These are phyloP conservation scores for Andrena bicolor DNA, from an alignment of 2,888 invertebrate genomes.

Conservation along the genomic window DNA sequence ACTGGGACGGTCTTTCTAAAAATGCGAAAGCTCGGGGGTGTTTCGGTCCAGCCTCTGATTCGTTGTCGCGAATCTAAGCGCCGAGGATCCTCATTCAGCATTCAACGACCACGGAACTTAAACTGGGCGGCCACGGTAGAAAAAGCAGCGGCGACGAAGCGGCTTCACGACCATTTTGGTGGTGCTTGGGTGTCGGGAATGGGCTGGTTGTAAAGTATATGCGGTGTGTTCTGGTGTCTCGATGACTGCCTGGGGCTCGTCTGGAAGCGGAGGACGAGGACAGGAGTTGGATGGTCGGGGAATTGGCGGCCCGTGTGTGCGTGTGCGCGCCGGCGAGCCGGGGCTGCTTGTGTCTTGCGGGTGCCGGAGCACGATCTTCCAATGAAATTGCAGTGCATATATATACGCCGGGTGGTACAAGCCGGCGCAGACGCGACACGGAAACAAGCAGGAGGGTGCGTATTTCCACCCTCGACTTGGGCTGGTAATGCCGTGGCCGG, in stretches of 20 bases:
- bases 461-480: constrained; percentile 73
- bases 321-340: constrained; percentile 2
- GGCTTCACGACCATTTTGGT: constrained; percentile 66
- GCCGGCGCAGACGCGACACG: constrained; percentile 74
- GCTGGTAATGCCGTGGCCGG: constrained; percentile 77
- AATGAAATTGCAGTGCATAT: constrained; percentile 77
- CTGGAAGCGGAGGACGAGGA: constrained; percentile 33
- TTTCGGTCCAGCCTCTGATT: too few relatives aligned
- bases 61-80: too few relatives aligned
- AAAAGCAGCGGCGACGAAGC: constrained; percentile 40
- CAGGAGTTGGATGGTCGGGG: constrained; percentile 28
- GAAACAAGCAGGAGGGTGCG: constrained; percentile 65
- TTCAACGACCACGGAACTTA: constrained; percentile 28
- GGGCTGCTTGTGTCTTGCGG: constrained; percentile 72
- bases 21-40: too few relatives aligned
- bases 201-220: constrained; percentile 51
- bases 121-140: background rate
- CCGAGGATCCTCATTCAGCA: background rate
- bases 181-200: constrained; percentile 20
- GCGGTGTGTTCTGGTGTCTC: constrained; percentile 48
- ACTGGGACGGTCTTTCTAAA: too few relatives aligned
- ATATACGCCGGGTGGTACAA: constrained; percentile 62
- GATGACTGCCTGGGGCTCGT: constrained; percentile 50
- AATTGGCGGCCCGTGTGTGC: constrained; percentile 13
- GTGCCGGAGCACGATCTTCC: constrained; percentile 76